Conservation (phyloP, 2,888 invertebrate genomes). For the Nemotelus nigrinus region DNA sequence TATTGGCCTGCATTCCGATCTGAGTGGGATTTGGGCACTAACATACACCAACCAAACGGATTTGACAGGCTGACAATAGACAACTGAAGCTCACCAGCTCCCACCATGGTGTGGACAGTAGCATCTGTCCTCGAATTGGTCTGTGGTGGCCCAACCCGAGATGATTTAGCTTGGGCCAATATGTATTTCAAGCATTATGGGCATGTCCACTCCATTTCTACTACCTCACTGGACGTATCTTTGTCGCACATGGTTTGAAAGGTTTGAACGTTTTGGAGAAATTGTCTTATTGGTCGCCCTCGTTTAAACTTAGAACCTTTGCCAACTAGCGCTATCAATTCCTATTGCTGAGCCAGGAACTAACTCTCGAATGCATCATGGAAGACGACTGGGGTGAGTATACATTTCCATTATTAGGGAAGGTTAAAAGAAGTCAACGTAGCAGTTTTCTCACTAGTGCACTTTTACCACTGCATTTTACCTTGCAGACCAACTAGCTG, state of each 20-base stretch:
- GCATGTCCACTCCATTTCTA: too few relatives aligned
- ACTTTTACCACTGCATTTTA: background rate
- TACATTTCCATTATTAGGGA: conserved; percentile 20
- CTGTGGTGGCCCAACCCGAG: too few relatives aligned
- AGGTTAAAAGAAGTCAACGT: background rate
- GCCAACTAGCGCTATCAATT: background rate
- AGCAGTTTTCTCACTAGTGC: conserved; percentile 38
- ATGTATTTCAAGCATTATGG: too few relatives aligned
- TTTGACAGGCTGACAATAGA: too few relatives aligned
- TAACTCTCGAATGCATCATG: conserved; percentile 62
- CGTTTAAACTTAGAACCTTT: conserved; percentile 1
- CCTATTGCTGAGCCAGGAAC: background rate
- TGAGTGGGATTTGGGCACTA: too few relatives aligned
- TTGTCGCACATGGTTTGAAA: conserved; percentile 12
- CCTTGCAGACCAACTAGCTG: conserved; percentile 56
- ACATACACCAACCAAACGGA: too few relatives aligned
- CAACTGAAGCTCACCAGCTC: too few relatives aligned
- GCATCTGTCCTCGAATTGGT: too few relatives aligned
- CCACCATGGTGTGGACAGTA: too few relatives aligned
- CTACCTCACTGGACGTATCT: too few relatives aligned
- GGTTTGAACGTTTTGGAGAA: background rate
- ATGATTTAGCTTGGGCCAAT: too few relatives aligned
- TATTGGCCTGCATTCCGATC: too few relatives aligned
- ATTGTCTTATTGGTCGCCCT: background rate
- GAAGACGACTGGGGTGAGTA: conserved; percentile 78